Percentiles rank a stretch among this genome's conserved stretches.
Evolutionary conservation across 1,140 invertebrate genomes (phyloP).

Genomic region (Teleogryllus occipitalis): DNA sequence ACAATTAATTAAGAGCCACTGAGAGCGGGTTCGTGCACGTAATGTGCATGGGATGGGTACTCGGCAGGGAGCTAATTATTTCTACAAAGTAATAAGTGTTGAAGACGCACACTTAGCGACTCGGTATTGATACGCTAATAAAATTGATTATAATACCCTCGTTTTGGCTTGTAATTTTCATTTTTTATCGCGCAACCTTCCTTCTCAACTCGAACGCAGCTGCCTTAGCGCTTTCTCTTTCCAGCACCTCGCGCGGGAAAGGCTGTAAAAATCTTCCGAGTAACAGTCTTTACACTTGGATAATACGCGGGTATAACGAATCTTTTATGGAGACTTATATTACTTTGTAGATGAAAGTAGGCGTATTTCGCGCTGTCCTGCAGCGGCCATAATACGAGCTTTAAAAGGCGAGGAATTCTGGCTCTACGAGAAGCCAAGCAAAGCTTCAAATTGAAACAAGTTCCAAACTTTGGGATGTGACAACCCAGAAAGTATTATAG

Average conservation of each 20-base stretch:
- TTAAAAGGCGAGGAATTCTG: neutral
- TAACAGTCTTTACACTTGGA: neutral
- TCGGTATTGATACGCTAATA: neutral
- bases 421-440: neutral
- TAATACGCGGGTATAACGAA: neutral
- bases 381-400: neutral
- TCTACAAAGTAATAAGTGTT: neutral
- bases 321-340: neutral
- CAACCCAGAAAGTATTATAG: neutral
- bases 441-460: neutral
- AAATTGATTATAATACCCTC: neutral
- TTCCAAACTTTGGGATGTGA: neutral
- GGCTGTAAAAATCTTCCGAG: neutral
- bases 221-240: neutral
- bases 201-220: neutral
- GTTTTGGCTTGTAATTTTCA: neutral
- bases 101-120: neutral
- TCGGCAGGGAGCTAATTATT: neutral
- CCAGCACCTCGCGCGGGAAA: neutral
- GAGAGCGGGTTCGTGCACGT: neutral
- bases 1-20: conserved; percentile 1
- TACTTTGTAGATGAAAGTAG: neutral
- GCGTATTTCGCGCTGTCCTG: neutral
- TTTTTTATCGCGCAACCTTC: neutral
- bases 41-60: neutral